Evolutionary conservation across 2,888 invertebrate species (phyloP).

Genomic region (Chydorus sphaericus): DNA sequence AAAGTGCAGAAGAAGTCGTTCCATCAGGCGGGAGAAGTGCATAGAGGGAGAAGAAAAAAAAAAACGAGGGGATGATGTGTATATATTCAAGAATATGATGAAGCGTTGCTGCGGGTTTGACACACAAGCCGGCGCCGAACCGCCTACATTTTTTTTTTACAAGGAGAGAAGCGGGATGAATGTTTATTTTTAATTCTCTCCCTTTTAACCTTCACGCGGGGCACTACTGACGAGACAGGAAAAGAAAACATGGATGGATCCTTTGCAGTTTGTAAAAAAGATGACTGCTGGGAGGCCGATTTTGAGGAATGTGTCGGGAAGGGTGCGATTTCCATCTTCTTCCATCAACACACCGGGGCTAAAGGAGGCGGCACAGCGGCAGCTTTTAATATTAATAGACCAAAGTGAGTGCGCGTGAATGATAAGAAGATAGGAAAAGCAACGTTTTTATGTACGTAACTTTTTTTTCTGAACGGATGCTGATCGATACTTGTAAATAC

Average conservation of each 20-base stretch:
- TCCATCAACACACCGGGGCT: neutral
- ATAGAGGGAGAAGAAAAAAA: neutral
- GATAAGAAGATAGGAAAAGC: neutral
- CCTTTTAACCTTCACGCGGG: conserved; percentile 8
- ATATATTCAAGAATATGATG: neutral
- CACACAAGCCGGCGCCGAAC: neutral
- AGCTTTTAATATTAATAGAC: no score
- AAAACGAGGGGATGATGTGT: no score
- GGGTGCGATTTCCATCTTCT: no score
- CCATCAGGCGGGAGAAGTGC: neutral
- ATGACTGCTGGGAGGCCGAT: no score
- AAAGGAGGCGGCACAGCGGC: neutral
- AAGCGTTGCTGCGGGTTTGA: no score
- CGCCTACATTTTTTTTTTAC: neutral
- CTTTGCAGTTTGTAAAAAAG: no score
- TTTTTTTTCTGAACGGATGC: neutral
- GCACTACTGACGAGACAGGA: neutral
- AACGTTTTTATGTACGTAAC: neutral
- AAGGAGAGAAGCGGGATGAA: no score
- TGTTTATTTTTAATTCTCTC: conserved; percentile 8
- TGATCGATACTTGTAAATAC: no score
- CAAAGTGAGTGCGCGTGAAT: no score
- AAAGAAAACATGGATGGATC: neutral
- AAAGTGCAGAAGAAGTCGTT: no score
- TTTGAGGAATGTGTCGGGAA: no score